Evolutionary conservation across 2,113 vertebrate genomes (phyloP), one percentile per base, ranked within the genome.

Genomic region (Vulpes vulpes): DNA sequence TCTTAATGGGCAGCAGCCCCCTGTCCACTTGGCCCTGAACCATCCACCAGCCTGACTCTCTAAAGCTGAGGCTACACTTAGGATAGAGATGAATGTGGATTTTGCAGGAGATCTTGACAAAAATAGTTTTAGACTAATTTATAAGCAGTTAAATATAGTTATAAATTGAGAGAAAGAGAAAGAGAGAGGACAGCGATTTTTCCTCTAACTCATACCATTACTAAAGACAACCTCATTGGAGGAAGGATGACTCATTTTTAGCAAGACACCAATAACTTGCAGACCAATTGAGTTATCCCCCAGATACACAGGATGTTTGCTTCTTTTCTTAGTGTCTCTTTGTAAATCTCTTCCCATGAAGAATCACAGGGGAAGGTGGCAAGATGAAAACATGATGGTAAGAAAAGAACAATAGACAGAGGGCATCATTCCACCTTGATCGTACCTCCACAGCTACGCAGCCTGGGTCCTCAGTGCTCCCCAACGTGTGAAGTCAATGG

Each of bases 21-120:
- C 51, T 32, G 51, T 79, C 51, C 76, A 55, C 51, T 32, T 55
- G 30, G 10, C 15, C 17, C 10, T 6, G 15, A 55, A 10, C 30
- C 51, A 7, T 9, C 51, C 17, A 79, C 30, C 20, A 55, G 30
- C 30, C 9, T 17, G 27, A 55, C 51, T 55, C 16, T 32, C 76
- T 55, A 30, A 79, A 14, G 30, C 76, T 30, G 5, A 55, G 51
- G 17, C 30, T 79, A 79, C 17, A 20, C 30, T 79, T 55, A 79
- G 23, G 67, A 95, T 15, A 43, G 93, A 97, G 35, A 94, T 82
- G 27, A 92, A 86, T 86, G 67, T 94, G 51, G 71, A 80, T 43
- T 96, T 78, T 79, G 22, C 76, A 91, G 57, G 83, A 94, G 38
- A 27, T 59, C 96, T 95, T 64, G n/a, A 64, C 73, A 91, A 96